Base-by-base conservation (phyloP, 2,888 invertebrate species). In the Coenonympha arcania region DNA sequence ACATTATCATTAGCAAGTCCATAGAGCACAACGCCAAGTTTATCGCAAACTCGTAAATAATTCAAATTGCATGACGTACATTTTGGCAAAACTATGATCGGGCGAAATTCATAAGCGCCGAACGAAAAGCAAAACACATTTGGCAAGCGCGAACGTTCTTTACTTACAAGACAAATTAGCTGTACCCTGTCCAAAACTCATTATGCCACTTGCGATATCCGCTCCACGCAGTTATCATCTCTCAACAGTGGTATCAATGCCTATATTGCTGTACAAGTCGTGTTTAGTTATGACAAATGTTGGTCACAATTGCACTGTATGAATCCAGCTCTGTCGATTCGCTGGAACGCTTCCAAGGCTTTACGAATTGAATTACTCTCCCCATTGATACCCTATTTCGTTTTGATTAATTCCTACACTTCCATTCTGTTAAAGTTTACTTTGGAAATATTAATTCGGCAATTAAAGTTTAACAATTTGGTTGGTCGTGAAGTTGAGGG, bases 321-420 rank as follows among this genome's bases (percentile, higher is more conserved):
- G 56, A 54, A 52, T 52, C 56, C 48, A 51, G 62, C 66, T 64
- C 57, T 62, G 63, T 62, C 60, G 53, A 60, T 61, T 62, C 58
- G 57, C 68, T 78, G 79, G 79, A 74, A 57, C 50, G 18, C 44
- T 42, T 78, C 79, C 79, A 79, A 70, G 61, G 57, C 57, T 59
- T 63, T 62, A 58, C 63, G 61, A 63, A 63, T 67, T 60, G 64
- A 59, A 62, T 61, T 62, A 63, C 61, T 64, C 56, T 52, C 53
- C 52, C 64, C 55, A 68, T 68, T 64, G 66, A 65, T 66, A 66
- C 68, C 66, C 69, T n/a, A 52, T 52, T 57, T 72, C 60, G 65
- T 57, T 54, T 59, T 71, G 66, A 69, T 74, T 74, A 71, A 73
- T 72, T 68, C 55, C 46, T 41, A 42, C 55, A 48, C 43, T 43